A percentile compares a stretch with the other conserved stretches of the same genome.
These are phyloP conservation scores for Pseudomugil gertrudae DNA, from an alignment of 2,797 vertebrate species.

Conservation along the genomic window DNA sequence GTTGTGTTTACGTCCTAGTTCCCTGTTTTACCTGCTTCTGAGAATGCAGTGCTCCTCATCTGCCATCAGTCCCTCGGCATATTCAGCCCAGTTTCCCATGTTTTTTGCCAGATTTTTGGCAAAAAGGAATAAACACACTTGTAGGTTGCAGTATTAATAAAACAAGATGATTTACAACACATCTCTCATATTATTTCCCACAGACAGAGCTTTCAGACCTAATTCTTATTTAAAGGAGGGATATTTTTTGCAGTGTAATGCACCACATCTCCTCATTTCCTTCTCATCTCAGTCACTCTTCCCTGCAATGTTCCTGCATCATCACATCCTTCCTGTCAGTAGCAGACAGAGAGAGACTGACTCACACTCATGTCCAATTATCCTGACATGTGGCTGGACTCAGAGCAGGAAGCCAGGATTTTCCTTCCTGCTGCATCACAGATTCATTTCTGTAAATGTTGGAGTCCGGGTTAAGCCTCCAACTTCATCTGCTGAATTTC, in stretches of 20 bases:
- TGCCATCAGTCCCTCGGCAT: too few species aligned
- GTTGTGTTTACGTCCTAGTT: too few species aligned
- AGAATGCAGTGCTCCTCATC: too few species aligned
- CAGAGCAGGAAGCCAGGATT: conserved; percentile 51
- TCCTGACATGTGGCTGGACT: conserved; percentile 54
- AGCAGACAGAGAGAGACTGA: conserved; percentile 28
- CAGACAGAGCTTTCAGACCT: not conserved
- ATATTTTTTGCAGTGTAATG: conserved; percentile 45
- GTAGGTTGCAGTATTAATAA: not conserved
- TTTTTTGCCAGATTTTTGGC: too few species aligned
- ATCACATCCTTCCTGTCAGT: conserved; percentile 39
- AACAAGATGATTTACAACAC: not conserved
- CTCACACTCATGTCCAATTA: conserved; percentile 64
- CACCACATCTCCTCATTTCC: conserved; percentile 24
- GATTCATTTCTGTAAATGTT: conserved; percentile 34
- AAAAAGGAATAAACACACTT: not conserved
- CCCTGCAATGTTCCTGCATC: conserved; percentile 25
- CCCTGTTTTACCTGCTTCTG: too few species aligned
- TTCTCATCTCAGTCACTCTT: conserved; percentile 23
- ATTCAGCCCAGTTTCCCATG: too few species aligned
- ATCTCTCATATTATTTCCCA: not conserved
- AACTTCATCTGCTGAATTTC: conserved; percentile 5
- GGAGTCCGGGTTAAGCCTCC: conserved; percentile 48
- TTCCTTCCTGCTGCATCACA: conserved; percentile 48
- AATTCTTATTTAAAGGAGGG: not conserved